A percentile compares a stretch with the other conserved stretches of the same genome.
Conservation (phyloP, 2,888 invertebrate genomes). For the Limnephilus auricula region DNA sequence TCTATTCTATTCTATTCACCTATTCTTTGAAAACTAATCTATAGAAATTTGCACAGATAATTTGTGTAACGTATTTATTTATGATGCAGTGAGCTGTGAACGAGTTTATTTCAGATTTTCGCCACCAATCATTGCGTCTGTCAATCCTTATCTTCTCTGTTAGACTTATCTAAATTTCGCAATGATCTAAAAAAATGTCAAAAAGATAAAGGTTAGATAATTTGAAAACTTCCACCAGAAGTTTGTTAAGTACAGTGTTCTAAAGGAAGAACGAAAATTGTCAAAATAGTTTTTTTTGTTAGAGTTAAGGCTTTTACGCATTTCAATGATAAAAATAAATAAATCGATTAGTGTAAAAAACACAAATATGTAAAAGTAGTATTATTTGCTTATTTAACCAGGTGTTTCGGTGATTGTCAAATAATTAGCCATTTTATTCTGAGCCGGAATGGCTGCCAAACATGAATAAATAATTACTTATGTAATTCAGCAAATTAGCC, state of each 20-base stretch:
- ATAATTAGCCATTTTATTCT: background rate
- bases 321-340: background rate
- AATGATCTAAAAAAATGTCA: background rate
- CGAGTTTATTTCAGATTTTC: background rate
- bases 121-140: background rate
- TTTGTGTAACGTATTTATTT: background rate
- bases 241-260: background rate
- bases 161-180: background rate
- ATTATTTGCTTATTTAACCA: background rate
- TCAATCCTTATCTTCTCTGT: background rate
- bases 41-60: background rate
- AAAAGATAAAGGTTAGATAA: background rate
- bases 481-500: background rate
- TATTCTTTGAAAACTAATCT: background rate
- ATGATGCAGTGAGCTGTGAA: background rate
- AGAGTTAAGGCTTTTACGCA: background rate
- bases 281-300: background rate
- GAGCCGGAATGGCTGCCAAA: background rate
- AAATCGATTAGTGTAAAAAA: background rate
- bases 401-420: background rate
- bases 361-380: background rate
- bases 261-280: background rate
- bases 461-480: background rate
- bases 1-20: too few relatives aligned
- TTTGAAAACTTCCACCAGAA: background rate